Percentiles rank a stretch among this genome's conserved stretches.
Evolutionary conservation across 2,113 vertebrate species (phyloP).

Genomic region (Halichoerus grypus): DNA sequence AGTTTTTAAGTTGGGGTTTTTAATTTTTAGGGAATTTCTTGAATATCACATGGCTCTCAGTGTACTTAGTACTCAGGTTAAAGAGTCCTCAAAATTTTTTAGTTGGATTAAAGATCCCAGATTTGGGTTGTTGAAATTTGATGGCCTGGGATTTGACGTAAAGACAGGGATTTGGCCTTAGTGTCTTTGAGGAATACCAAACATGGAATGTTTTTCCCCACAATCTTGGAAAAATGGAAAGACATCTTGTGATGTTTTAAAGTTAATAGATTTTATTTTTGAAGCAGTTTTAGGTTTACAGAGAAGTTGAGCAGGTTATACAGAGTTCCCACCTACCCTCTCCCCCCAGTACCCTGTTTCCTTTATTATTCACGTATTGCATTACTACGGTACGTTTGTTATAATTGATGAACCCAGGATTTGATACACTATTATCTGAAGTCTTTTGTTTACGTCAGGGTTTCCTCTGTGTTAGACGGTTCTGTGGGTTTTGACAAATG

Average conservation of each 20-base stretch:
- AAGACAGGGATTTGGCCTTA: not conserved
- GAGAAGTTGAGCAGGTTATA: not conserved
- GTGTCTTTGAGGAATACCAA: conserved; percentile 28
- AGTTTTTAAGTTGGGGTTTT: conserved; percentile 11
- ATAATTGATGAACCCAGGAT: not conserved
- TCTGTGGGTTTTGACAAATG: not conserved
- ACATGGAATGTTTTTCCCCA: not conserved
- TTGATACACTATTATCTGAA: not conserved
- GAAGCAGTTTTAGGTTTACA: conserved; percentile 30
- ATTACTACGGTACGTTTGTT: not conserved
- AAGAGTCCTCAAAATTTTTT: not conserved
- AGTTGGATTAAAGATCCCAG: not conserved
- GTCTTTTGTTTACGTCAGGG: not conserved
- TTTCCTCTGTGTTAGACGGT: not conserved
- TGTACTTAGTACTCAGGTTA: not conserved
- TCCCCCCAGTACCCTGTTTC: not conserved
- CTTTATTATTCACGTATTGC: not conserved
- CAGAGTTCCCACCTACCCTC: not conserved
- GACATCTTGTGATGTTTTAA: not conserved
- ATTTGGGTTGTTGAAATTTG: conserved; percentile 31
- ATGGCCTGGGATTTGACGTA: conserved; percentile 22
- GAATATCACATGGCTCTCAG: not conserved
- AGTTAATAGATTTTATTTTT: conserved; percentile 27
- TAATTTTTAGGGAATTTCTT: conserved; percentile 36
- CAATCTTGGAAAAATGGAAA: not conserved